These are phyloP conservation scores for Thaumetopoea pityocampa DNA, from an alignment of 1,140 invertebrate species.

Conservation along the genomic window DNA sequence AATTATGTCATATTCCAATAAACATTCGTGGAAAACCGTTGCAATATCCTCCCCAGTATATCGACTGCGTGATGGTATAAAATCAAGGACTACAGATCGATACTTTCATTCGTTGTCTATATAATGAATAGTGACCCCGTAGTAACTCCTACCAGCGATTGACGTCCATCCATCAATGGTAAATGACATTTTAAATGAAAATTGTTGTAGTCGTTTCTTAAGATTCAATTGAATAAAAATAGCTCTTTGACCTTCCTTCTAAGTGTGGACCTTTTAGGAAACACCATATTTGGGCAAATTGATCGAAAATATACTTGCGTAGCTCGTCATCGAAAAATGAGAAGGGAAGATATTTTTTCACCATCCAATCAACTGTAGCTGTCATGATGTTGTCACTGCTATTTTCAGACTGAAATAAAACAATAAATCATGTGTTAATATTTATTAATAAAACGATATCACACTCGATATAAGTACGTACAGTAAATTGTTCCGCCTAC, in stretches of 20 bases:
- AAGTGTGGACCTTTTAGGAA: no score
- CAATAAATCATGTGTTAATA: neutral
- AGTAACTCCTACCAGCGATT: slow-evolving; percentile 34
- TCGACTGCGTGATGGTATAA: slow-evolving; percentile 37
- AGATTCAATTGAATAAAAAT: slow-evolving; percentile 34
- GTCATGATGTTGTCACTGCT: slow-evolving; percentile 27
- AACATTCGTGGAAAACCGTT: slow-evolving; percentile 34
- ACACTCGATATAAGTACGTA: neutral
- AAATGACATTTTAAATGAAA: slow-evolving; percentile 45
- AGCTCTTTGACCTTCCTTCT: slow-evolving; percentile 31
- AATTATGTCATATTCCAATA: slow-evolving; percentile 31
- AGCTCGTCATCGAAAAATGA: slow-evolving; percentile 43
- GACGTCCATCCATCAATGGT: slow-evolving; percentile 49
- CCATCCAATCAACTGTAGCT: slow-evolving; percentile 33
- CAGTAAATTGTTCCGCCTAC: no score
- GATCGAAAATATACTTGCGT: slow-evolving; percentile 39
- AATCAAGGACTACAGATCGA: slow-evolving; percentile 42
- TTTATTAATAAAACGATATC: no score
- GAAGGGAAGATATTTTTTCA: slow-evolving; percentile 49
- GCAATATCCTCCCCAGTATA: slow-evolving; percentile 50
- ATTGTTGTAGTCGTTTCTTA: slow-evolving; percentile 32
- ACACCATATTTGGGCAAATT: slow-evolving; percentile 31
- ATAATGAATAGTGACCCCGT: slow-evolving; percentile 44
- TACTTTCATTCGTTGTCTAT: slow-evolving; percentile 44
- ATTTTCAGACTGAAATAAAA: neutral